Conservation (phyloP, 2,113 vertebrate genomes). For the Tyrannus savana region DNA sequence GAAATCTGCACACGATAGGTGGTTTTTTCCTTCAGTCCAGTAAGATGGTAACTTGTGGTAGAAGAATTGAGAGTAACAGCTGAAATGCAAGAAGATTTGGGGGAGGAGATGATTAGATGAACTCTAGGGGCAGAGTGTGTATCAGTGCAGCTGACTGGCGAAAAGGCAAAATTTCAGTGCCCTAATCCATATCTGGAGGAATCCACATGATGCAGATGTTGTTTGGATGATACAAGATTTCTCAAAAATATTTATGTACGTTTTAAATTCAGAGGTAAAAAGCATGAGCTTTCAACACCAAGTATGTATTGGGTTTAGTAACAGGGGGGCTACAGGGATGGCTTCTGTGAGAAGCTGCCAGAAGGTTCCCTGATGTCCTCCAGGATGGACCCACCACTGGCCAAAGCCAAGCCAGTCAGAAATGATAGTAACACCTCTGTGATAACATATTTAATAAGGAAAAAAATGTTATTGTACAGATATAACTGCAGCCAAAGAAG, state of each 20-base stretch:
- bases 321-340: no score
- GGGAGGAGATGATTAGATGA: neutral
- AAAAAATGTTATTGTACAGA: neutral
- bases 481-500: neutral
- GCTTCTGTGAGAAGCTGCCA: neutral
- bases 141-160: neutral
- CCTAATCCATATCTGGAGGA: neutral
- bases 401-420: neutral
- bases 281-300: neutral
- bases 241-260: neutral
- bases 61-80: conserved; percentile 69
- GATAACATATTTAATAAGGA: neutral
- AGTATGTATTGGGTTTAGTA: neutral
- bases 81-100: conserved; percentile 44
- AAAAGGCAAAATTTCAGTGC: neutral
- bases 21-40: conserved; percentile 57
- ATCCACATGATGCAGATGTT: neutral
- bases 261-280: neutral
- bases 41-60: conserved; percentile 54
- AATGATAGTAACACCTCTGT: neutral
- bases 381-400: neutral
- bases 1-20: conserved; percentile 73
- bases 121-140: neutral
- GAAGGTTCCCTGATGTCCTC: neutral
- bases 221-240: neutral